A percentile compares a stretch with the other conserved stretches of the same genome.
Conservation (phyloP, 64 coral and sea anemone species). For the Acropora yongei region DNA sequence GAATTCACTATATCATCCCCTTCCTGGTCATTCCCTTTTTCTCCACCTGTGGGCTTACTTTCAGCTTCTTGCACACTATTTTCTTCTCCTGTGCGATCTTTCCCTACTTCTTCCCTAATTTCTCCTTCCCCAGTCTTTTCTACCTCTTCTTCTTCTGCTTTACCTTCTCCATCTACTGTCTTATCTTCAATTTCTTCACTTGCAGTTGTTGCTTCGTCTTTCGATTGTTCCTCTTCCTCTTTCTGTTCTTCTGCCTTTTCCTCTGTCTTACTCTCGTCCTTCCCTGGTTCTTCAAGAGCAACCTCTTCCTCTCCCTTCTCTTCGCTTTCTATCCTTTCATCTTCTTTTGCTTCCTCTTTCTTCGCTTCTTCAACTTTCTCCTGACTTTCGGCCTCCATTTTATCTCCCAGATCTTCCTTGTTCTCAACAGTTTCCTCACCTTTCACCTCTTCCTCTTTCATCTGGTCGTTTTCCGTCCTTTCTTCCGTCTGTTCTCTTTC, state of each 20-base stretch:
- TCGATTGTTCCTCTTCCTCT: background rate
- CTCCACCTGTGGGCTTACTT: background rate
- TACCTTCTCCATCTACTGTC: slow-evolving; percentile 1
- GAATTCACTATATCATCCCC: background rate
- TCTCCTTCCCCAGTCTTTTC: too few species aligned
- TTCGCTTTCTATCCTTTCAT: slow-evolving; percentile 7
- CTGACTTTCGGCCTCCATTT: slow-evolving; percentile 4
- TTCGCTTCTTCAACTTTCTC: slow-evolving; percentile 21
- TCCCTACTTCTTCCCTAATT: background rate
- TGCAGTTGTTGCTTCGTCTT: background rate
- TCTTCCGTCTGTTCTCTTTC: slow-evolving; percentile 8
- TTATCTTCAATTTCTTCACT: slow-evolving; percentile 7
- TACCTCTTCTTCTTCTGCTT: background rate
- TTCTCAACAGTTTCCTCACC: slow-evolving; percentile 31
- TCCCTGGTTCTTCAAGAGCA: background rate
- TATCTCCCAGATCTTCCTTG: background rate
- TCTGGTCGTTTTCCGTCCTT: slow-evolving; percentile 38
- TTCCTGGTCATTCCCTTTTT: background rate
- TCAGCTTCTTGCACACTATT: too few species aligned
- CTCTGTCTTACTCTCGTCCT: background rate
- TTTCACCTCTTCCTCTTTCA: slow-evolving; percentile 4
- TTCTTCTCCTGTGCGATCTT: slow-evolving; percentile 8
- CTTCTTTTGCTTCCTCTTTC: slow-evolving; percentile 12
- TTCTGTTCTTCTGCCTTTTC: slow-evolving; percentile 5
- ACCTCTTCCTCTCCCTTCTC: slow-evolving; percentile 4